Conservation (phyloP, 2,113 vertebrate species). For the Peromyscus maniculatus region DNA sequence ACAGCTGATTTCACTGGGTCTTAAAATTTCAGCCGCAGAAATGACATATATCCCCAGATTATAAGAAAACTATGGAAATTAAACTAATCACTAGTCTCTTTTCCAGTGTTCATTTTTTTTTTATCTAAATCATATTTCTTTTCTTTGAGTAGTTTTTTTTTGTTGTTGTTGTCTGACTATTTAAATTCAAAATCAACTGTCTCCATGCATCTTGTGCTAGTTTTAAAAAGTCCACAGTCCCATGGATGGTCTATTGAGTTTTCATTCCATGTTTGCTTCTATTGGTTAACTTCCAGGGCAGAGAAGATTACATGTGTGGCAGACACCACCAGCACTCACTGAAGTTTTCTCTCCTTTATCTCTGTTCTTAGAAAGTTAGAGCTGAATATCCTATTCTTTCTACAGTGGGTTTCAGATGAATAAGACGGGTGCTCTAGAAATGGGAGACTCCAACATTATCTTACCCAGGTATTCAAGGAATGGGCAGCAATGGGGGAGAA, state of each 20-base stretch:
- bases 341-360: not conserved
- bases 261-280: not conserved
- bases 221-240: not conserved
- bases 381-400: slow-evolving; percentile 16
- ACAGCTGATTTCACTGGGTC: not conserved
- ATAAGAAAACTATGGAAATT: not conserved
- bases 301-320: not conserved
- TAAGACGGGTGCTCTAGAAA: slow-evolving; percentile 22
- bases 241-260: not conserved
- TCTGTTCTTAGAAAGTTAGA: not conserved
- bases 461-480: not conserved
- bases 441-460: not conserved
- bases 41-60: not conserved
- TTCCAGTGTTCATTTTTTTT: not conserved
- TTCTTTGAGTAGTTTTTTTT: not conserved
- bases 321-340: not conserved
- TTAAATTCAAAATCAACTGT: slow-evolving; percentile 21
- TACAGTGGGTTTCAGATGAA: not conserved
- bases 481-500: not conserved
- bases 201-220: not conserved
- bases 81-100: not conserved
- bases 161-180: not conserved
- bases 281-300: slow-evolving; percentile 11
- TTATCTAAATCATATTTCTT: not conserved
- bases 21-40: not conserved